Evolutionary conservation across 2,797 vertebrate species (phyloP).

Genomic region (Lacerta viridis): DNA sequence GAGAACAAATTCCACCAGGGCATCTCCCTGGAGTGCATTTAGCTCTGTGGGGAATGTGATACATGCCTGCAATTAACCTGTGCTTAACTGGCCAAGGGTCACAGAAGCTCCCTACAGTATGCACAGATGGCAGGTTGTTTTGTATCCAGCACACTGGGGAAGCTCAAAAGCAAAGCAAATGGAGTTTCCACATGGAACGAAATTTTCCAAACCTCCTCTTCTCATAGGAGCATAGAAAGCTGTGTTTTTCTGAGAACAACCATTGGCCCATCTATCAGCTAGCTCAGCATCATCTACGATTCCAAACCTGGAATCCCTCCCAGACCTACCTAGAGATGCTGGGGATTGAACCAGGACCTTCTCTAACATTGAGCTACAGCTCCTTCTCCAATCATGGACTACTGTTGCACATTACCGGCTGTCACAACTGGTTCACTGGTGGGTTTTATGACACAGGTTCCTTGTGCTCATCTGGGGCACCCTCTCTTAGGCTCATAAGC

Average conservation of each 20-base stretch:
- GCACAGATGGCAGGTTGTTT: constrained; percentile 73
- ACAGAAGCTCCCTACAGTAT: constrained; percentile 63
- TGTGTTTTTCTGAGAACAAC: too few species aligned
- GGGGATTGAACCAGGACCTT: too few species aligned
- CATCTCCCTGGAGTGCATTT: constrained; percentile 49
- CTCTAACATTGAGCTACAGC: too few species aligned
- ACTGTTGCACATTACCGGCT: not conserved
- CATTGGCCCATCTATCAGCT: too few species aligned
- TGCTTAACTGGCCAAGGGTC: constrained; percentile 64
- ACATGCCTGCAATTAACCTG: constrained; percentile 67
- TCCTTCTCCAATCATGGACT: not conserved
- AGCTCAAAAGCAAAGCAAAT: constrained; percentile 73
- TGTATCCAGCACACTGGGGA: constrained; percentile 71
- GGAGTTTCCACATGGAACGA: constrained; percentile 62
- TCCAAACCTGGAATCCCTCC: too few species aligned
- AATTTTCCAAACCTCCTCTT: too few species aligned
- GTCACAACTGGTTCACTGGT: not conserved
- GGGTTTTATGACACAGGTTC: not conserved
- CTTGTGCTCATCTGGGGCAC: not conserved
- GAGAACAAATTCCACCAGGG: constrained; percentile 67
- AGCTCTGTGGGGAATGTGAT: constrained; percentile 63
- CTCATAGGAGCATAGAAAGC: too few species aligned
- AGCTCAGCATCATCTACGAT: too few species aligned
- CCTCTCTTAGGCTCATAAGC: not conserved
- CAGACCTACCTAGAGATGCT: too few species aligned